Percentiles rank a stretch among this genome's conserved stretches.
Conservation (phyloP, 2,113 vertebrate genomes). For the Oncorhynchus kisutch region DNA sequence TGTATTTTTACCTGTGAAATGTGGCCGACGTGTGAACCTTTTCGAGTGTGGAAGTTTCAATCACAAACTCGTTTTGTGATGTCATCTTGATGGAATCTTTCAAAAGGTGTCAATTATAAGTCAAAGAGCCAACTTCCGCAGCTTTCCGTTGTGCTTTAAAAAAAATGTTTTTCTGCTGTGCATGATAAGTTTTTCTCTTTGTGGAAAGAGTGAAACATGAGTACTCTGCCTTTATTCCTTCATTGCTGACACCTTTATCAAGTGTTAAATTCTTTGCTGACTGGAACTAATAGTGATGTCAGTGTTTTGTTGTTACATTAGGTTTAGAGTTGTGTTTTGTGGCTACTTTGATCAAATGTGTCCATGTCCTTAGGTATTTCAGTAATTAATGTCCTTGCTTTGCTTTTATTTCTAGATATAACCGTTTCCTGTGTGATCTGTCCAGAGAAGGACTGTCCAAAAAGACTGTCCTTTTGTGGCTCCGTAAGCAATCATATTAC, state of each 20-base stretch:
- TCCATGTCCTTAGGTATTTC: too few relatives aligned
- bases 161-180: too few relatives aligned
- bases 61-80: background rate
- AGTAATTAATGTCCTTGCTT: too few relatives aligned
- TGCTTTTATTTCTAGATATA: background rate
- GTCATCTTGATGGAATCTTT: background rate
- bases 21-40: background rate
- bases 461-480: background rate
- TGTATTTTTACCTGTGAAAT: background rate
- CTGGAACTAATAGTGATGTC: background rate
- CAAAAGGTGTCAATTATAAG: background rate
- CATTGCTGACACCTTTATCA: background rate
- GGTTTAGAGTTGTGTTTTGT: background rate
- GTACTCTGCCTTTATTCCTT: background rate
- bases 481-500: background rate
- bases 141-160: background rate
- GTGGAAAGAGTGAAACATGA: background rate
- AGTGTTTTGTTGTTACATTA: background rate
- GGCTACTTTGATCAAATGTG: too few relatives aligned
- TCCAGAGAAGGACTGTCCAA: background rate
- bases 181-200: background rate
- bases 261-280: background rate
- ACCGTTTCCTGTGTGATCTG: background rate
- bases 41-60: background rate
- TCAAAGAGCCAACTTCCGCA: background rate